phyloP scores from a whole-genome alignment of 2,797 vertebrate species.

The Lagocephalus sceleratus region DNA sequence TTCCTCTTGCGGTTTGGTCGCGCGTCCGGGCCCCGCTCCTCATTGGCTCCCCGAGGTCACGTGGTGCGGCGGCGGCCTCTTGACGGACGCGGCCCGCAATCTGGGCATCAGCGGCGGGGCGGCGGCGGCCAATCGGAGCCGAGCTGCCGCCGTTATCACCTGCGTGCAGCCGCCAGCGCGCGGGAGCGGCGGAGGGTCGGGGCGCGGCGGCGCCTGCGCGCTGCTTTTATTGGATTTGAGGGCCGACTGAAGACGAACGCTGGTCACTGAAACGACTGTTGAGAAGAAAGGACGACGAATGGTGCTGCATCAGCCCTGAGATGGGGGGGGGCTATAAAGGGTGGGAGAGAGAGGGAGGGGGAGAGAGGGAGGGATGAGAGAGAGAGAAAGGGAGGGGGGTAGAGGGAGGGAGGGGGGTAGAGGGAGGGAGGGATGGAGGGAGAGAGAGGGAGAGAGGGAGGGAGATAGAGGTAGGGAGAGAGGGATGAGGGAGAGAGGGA shows the following conservation, averaged over 20 bases:
- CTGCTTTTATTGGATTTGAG: constrained; percentile 34
- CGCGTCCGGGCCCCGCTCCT: too few species aligned
- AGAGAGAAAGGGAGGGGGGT: constrained; percentile 15
- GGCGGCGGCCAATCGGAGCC: constrained; percentile 66
- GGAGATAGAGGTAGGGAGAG: background rate
- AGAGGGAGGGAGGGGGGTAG: constrained; percentile 31
- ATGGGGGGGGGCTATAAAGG: constrained; percentile 61
- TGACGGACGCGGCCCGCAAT: constrained; percentile 69
- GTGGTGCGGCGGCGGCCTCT: constrained; percentile 44
- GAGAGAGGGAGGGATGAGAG: background rate
- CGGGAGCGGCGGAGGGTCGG: constrained; percentile 45
- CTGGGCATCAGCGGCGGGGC: constrained; percentile 72
- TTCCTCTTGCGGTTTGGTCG: too few species aligned
- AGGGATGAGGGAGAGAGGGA: constrained; percentile 12
- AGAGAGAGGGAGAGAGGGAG: too few species aligned
- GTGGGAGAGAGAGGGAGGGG: constrained; percentile 60
- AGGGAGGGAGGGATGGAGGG: constrained; percentile 34
- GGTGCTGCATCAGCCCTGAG: constrained; percentile 44
- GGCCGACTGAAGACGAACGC: constrained; percentile 25
- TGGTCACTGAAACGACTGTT: constrained; percentile 29
- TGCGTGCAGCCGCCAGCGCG: constrained; percentile 67
- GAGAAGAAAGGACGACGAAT: constrained; percentile 27
- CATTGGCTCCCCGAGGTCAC: too few species aligned
- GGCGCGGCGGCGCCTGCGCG: constrained; percentile 26
- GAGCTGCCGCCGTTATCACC: constrained; percentile 70